Base-by-base conservation (phyloP, 2,113 vertebrate genomes). In the Ellobius talpinus region DNA sequence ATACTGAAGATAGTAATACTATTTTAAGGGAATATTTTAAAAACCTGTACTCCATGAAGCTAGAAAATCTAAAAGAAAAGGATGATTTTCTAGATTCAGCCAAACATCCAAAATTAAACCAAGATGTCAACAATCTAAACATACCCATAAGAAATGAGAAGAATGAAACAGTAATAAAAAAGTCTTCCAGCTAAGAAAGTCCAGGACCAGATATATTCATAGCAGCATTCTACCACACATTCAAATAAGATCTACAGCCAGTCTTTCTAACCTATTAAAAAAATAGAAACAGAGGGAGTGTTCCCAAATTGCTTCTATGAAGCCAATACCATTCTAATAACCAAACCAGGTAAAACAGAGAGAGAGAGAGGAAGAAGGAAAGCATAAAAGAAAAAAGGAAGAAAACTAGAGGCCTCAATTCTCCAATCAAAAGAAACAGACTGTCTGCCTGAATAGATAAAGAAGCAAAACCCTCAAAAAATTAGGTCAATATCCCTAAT, bases 321-420 rank as follows among this genome's bases (percentile, higher is more conserved):
- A 6, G 47, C 47, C 33, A 52, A 7, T 79, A 79, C 31, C 31
- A 36, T 79, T 79, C 3, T 78, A 52, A 52, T 52, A 79, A 17
- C 31, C 47, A 79, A 78, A 79, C 8, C 31, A 36, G 17, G 47
- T 50, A 36, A 79, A 36, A 52, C 63, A 29, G 14, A 58, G 14
- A 13, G 65, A 4, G 9, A 31, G 65, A 4, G 11, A 31, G 68
- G 2, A 6, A 12, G 6, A 12, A 31, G 29, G 7, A n/a, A 19
- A 21, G 10, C 5, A 1, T 10, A 10, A 74, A 4, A 10, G 21
- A 42, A 8, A 1, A 8, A 42, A 4, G n/a, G 21, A 42, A 36
- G 33, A n/a, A 72, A 72, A 33, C n/a, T 42, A 74, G 1, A 36
- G 77, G 0, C 31, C 16, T 52, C 47, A 79, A 55, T 79, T 79